Evolutionary conservation across 2,797 vertebrate genomes (phyloP).

Genomic region (Lagocephalus sceleratus): DNA sequence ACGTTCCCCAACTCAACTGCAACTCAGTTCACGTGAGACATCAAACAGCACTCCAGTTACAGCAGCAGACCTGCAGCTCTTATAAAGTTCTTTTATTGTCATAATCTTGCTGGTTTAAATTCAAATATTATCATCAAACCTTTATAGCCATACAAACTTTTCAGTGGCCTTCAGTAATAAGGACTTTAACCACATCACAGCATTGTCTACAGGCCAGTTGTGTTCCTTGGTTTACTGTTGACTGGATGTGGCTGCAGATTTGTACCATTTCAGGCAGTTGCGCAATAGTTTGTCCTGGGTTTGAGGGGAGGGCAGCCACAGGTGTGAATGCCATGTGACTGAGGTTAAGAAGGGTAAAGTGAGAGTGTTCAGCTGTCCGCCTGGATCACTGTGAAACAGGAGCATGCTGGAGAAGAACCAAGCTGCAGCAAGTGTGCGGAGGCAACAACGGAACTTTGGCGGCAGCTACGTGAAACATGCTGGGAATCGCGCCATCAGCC

Average conservation of each 20-base stretch:
- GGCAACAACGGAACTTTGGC: constrained; percentile 44
- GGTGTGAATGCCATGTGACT: constrained; percentile 75
- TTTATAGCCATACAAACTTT: too few species aligned
- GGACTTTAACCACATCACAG: too few species aligned
- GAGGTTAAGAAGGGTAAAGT: constrained; percentile 78
- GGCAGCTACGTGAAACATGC: constrained; percentile 18
- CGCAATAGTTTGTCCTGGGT: constrained; percentile 19
- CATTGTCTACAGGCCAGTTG: too few species aligned
- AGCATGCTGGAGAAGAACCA: constrained; percentile 55
- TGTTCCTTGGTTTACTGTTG: neutral
- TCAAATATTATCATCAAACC: too few species aligned
- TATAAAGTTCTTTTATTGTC: too few species aligned
- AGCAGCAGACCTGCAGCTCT: too few species aligned
- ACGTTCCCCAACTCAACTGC: too few species aligned
- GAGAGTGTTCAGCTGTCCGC: constrained; percentile 81
- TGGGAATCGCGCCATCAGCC: neutral
- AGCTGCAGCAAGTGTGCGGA: constrained; percentile 40
- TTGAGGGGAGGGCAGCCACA: constrained; percentile 59
- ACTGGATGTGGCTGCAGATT: neutral
- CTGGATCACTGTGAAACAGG: constrained; percentile 69
- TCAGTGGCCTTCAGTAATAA: too few species aligned
- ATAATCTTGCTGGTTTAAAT: too few species aligned
- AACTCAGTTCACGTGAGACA: too few species aligned
- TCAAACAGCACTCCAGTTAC: too few species aligned
- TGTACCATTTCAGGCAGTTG: constrained; percentile 7